phyloP scores from a whole-genome alignment of 2,113 vertebrate genomes.

The Daubentonia madagascariensis region DNA sequence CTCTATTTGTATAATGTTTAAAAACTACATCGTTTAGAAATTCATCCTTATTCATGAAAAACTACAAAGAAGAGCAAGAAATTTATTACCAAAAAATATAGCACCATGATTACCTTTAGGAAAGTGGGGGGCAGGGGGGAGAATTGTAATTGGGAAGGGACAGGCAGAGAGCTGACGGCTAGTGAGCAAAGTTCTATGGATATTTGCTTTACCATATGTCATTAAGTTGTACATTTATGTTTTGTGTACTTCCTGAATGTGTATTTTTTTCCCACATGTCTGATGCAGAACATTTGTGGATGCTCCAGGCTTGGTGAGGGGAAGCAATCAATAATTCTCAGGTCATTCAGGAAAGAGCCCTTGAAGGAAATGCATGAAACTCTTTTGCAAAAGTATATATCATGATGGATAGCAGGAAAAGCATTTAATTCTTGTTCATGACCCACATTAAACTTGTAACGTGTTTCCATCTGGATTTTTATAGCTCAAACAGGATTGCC shows the following conservation, averaged over 20 bases:
- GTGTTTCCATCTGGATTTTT: neutral
- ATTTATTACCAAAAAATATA: neutral
- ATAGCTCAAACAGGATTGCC: neutral
- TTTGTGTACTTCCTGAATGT: neutral
- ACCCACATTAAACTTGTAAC: neutral
- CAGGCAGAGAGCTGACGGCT: neutral
- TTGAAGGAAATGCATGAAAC: neutral
- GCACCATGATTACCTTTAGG: neutral
- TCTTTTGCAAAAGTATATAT: neutral
- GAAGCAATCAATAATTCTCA: neutral
- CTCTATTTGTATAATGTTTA: too few relatives aligned
- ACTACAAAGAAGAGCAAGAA: neutral
- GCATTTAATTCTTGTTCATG: neutral
- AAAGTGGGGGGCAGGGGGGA: rapidly evolving
- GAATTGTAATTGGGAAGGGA: neutral
- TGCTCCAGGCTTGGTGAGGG: neutral
- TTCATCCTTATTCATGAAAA: neutral
- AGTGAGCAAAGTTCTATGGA: neutral
- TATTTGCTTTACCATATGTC: neutral
- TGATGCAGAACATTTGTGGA: neutral
- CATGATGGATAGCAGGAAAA: neutral
- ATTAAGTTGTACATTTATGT: neutral
- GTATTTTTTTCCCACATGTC: neutral
- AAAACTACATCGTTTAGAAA: neutral
- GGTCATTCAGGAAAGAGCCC: neutral